Conservation (phyloP, 2,888 invertebrate genomes). For the Pseudococcus viburni region DNA sequence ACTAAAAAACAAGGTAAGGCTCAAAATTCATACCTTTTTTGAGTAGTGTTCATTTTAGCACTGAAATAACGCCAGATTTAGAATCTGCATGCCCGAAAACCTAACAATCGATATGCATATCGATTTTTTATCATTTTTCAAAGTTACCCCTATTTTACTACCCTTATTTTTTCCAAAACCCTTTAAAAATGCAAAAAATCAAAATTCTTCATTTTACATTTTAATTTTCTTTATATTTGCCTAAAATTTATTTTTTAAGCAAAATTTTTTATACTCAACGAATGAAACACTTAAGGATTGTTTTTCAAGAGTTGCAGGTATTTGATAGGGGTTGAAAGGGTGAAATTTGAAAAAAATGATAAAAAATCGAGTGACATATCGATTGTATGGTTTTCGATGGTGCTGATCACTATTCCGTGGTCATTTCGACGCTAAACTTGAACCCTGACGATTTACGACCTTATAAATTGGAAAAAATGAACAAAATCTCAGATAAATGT, state of each 20-base stretch:
- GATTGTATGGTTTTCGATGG: not conserved
- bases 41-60: not conserved
- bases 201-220: not conserved
- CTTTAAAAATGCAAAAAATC: not conserved
- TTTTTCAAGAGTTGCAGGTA: not conserved
- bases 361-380: not conserved
- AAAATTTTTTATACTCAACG: not conserved
- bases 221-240: not conserved
- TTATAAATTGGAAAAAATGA: not conserved
- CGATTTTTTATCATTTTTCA: slow-evolving; percentile 5
- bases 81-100: not conserved
- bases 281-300: not conserved
- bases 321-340: not conserved
- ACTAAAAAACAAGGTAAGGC: not conserved
- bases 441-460: not conserved
- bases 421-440: not conserved
- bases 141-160: not conserved
- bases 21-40: not conserved
- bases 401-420: not conserved
- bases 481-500: not conserved
- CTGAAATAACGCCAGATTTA: not conserved
- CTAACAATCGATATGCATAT: not conserved
- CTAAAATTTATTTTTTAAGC: not conserved
- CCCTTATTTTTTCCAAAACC: not conserved
- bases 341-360: slow-evolving; percentile 11